Evolutionary conservation across 2,888 invertebrate genomes (phyloP).

Genomic region (Lottia gigantea): DNA sequence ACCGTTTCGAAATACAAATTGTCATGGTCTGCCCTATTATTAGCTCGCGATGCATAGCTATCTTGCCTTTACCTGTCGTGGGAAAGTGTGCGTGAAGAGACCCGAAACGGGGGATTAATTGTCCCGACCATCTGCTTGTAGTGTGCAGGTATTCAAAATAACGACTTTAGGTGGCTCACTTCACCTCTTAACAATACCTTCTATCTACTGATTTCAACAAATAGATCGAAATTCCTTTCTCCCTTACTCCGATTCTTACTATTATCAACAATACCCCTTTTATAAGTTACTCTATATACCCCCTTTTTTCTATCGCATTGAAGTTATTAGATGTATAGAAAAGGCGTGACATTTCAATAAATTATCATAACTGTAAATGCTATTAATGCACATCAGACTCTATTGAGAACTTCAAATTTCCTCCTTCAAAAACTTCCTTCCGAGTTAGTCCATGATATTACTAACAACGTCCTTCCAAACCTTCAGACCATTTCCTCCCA

Average conservation of each 20-base stretch:
- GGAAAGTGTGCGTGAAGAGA: conserved; percentile 4
- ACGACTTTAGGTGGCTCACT: background rate
- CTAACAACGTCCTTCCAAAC: too few relatives aligned
- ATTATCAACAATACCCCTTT: background rate
- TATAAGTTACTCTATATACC: background rate
- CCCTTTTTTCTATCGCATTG: too few relatives aligned
- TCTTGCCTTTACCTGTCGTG: conserved; percentile 7
- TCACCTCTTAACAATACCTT: background rate
- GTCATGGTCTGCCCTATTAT: too few relatives aligned
- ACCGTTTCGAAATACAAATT: too few relatives aligned
- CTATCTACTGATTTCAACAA: background rate
- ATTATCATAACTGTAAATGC: background rate
- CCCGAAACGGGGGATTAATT: background rate
- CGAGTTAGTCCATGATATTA: too few relatives aligned
- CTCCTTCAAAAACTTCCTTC: too few relatives aligned
- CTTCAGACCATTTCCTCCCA: too few relatives aligned
- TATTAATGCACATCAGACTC: too few relatives aligned
- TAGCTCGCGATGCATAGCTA: background rate
- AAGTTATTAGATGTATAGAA: background rate
- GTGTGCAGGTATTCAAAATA: conserved; percentile 4
- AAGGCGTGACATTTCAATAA: conserved; percentile 4
- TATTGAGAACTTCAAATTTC: too few relatives aligned
- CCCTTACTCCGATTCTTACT: background rate
- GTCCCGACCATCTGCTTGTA: background rate
- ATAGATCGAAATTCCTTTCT: background rate